Evolutionary conservation across 2,113 vertebrate genomes (phyloP), one percentile per base, ranked within the genome.

Genomic region (Notothenia coriiceps): DNA sequence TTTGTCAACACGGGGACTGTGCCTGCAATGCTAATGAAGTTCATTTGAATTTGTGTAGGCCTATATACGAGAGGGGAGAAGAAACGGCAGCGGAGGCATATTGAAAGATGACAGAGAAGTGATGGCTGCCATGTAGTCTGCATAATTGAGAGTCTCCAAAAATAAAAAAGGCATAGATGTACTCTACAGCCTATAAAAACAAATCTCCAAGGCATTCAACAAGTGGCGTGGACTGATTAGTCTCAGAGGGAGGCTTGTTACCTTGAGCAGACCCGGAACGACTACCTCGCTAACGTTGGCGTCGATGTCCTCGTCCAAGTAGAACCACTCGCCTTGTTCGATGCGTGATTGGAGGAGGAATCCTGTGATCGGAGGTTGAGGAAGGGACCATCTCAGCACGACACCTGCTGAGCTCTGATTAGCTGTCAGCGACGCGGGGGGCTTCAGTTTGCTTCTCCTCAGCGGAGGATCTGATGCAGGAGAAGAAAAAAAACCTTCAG

Each of bases 231-330:
- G 59, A 68, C 66, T 84, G 86, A 90, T 80, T 83, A 70, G 80
- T 67, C 84, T 77, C 82, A 43, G 63, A 84, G 75, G 84, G 69
- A 74, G 65, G 67, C 49, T 74, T 25, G 60, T 88, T 89, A 99
- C 98, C 97, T 97, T 98, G 79, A 95, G 96, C 77, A 99, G 95
- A 56, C 96, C 97, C 0, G 92, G 96, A 79, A 99, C 95, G 81
- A 98, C 90, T 17, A 97, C 83, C 86, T 97, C 91, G 1, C 89
- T 96, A 17, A 93, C 90, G 0, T 95, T 93, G 90, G 94, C 94
- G 4, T 93, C 88, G 87, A 99, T 96, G 74, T 95, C 90, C 51
- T 92, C 91, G 2, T 97, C 96, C 85, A 99, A 83, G 79, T 95
- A 92, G 69, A 96, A 92, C 98, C 98, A 99, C 54, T 94, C 93